phyloP scores from a whole-genome alignment of 2,797 vertebrate genomes.

The Knipowitschia caucasica region DNA sequence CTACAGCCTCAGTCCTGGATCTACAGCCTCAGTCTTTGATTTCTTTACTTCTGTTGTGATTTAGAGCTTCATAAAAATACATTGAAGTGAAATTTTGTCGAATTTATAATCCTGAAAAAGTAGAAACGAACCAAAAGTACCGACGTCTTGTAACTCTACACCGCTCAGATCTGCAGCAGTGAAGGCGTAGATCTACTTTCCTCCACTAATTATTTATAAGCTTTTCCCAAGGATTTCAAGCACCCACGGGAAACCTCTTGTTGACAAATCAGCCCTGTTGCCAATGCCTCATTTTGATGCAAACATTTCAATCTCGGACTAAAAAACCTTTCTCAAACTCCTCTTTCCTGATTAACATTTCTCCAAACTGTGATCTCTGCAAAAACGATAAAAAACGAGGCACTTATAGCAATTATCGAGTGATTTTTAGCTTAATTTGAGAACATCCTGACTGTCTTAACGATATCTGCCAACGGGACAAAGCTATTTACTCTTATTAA shows the following conservation, averaged over 20 bases:
- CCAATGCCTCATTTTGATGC: neutral
- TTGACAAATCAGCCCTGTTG: conserved; percentile 9
- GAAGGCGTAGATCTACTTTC: neutral
- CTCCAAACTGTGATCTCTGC: conserved; percentile 25
- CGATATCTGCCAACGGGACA: too few relatives aligned
- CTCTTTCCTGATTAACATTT: conserved; percentile 32
- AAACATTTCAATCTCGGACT: conserved; percentile 9
- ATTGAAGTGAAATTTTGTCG: too few relatives aligned
- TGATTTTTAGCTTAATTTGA: too few relatives aligned
- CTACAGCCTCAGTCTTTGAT: too few relatives aligned
- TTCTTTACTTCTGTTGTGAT: too few relatives aligned
- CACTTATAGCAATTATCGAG: too few relatives aligned
- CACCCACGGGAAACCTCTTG: conserved; percentile 2
- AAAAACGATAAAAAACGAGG: too few relatives aligned
- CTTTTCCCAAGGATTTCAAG: conserved; percentile 6
- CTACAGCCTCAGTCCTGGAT: too few relatives aligned
- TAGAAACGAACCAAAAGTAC: neutral
- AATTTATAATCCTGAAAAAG: neutral
- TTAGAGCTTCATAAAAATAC: too few relatives aligned
- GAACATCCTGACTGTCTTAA: too few relatives aligned
- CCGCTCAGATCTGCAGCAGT: neutral
- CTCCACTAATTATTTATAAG: conserved; percentile 3
- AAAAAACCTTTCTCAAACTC: conserved; percentile 14
- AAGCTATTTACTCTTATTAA: too few relatives aligned
- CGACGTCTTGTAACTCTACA: neutral